Base-by-base conservation (phyloP, 2,113 vertebrate species). In the Jacana jacana region DNA sequence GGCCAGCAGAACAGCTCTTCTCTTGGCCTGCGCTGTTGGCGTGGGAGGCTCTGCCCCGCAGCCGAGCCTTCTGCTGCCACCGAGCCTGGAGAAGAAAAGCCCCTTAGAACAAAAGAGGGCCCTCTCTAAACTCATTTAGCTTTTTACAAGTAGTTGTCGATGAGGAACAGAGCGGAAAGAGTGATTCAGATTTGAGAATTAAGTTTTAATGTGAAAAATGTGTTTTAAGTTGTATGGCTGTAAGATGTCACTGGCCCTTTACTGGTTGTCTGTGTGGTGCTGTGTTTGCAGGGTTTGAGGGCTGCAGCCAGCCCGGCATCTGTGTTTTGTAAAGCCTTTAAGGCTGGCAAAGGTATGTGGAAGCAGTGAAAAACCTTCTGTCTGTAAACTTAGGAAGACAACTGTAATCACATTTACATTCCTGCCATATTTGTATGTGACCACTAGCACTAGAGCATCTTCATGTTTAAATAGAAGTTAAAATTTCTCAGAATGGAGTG, bases 391-490 rank as follows among this genome's bases (percentile, higher is more conserved):
- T 46, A 33, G n/a, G 61, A 84, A 37, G 51, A 79, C 39, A 69
- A 4, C 72, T 69, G 5, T 61, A 76, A 81, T 76, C n/a, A 60
- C 52, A 51, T 72, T 93, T 93, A 46, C 72, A 49, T 96, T 93
- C 88, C 51, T 6, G 1, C 81, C 86, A 4, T 80, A 52, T 54
- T 93, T 35, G 13, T 28, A 69, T 84, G 48, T 88, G 88, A 81
- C 82, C 80, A n/a, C 22, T 71, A 73, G 35, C 46, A 13, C 31
- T 46, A 57, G 69, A 88, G 49, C 57, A 42, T 91, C 73, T 72
- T 95, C 5, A 4, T 86, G 61, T 90, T 96, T 94, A 89, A 95
- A 76, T 61, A 70, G 42, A 73, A 79, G 84, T n/a, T 91, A 60
- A 49, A 40, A 37, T 84, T 91, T 90, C 80, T 92, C 57, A 40